Evolutionary conservation across 2,113 vertebrate genomes (phyloP).

Genomic region (Xiphorhynchus elegans): DNA sequence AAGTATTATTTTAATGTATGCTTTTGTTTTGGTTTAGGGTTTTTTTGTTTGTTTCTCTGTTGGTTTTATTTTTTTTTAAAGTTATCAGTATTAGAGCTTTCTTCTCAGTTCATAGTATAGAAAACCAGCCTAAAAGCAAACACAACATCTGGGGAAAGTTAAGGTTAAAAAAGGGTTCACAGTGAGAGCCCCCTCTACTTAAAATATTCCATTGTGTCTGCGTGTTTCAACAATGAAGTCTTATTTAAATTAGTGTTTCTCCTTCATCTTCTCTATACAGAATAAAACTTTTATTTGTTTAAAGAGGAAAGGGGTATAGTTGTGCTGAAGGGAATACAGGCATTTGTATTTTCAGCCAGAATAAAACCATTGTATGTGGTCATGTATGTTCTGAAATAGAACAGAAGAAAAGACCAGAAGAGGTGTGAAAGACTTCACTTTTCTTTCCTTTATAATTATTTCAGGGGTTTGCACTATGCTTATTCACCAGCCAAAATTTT

Average conservation of each 20-base stretch:
- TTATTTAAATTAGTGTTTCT: neutral
- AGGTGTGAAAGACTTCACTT: neutral
- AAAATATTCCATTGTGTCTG: neutral
- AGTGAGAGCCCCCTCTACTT: neutral
- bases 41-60: neutral
- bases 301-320: neutral
- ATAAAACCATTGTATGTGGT: neutral
- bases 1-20: neutral
- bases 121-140: neutral
- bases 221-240: neutral
- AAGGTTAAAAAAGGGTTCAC: neutral
- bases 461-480: neutral
- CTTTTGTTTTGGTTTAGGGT: neutral
- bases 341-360: neutral
- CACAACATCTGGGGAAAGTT: neutral
- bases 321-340: neutral
- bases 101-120: neutral
- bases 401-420: neutral
- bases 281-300: neutral
- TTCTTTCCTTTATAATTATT: neutral
- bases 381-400: neutral
- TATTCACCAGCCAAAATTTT: neutral
- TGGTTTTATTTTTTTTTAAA: neutral
- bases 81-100: neutral
- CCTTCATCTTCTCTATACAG: neutral